Conservation (phyloP, 2,888 invertebrate genomes). For the Brachynemurus nebulosus region DNA sequence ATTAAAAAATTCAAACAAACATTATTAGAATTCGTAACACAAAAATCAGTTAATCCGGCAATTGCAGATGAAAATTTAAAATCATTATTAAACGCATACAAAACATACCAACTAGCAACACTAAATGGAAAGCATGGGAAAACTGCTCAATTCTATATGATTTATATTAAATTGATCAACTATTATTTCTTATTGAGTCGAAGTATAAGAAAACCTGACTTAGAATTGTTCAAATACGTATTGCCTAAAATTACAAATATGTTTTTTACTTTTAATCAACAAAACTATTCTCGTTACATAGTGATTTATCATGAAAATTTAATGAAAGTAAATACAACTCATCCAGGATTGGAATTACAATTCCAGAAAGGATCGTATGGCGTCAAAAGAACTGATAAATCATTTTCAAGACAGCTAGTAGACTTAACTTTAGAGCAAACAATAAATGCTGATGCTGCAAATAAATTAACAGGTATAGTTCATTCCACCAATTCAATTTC, state of each 20-base stretch:
- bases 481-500: not conserved
- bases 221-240: not conserved
- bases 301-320: conserved; percentile 15
- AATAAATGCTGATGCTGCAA: not conserved
- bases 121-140: not conserved
- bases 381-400: not conserved
- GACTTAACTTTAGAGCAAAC: not conserved
- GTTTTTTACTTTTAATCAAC: conserved; percentile 10
- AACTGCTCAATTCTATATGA: not conserved
- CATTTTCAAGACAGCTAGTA: not conserved
- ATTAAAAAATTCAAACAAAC: conserved; percentile 1
- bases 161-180: not conserved
- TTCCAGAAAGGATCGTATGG: not conserved
- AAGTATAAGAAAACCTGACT: not conserved
- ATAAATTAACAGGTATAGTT: not conserved
- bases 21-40: not conserved
- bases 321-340: conserved; percentile 10
- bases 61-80: not conserved
- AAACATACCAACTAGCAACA: not conserved
- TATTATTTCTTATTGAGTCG: conserved; percentile 12
- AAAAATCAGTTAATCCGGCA: not conserved
- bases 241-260: conserved; percentile 13
- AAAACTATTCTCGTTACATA: conserved; percentile 15
- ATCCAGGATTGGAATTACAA: not conserved
- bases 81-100: not conserved